phyloP scores from a whole-genome alignment of 2,113 vertebrate species.

The Helogale parvula region DNA sequence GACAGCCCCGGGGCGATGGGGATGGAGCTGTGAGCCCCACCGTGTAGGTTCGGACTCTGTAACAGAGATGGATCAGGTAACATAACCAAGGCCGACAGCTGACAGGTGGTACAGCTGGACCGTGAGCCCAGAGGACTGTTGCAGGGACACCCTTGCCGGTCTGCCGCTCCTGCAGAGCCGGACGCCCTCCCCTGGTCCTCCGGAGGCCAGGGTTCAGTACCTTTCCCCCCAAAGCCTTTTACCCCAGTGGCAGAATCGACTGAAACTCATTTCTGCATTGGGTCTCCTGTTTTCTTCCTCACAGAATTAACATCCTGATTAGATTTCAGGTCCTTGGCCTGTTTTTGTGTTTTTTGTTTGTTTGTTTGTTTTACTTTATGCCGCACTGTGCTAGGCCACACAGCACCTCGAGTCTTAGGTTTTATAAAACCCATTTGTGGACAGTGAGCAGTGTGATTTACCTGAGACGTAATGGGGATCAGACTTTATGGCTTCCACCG shows the following conservation, averaged over 20 bases:
- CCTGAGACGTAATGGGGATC: not conserved
- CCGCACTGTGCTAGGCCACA: not conserved
- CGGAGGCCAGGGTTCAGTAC: accelerated
- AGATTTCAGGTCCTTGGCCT: not conserved
- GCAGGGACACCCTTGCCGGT: not conserved
- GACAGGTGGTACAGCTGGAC: accelerated
- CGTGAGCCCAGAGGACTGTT: not conserved
- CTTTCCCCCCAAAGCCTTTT: not conserved
- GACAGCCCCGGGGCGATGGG: accelerated
- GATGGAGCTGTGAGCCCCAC: no score
- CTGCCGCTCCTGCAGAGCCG: accelerated
- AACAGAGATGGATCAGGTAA: not conserved
- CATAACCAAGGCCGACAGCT: accelerated
- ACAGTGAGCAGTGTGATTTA: no score
- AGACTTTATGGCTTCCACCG: not conserved
- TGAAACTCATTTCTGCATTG: not conserved
- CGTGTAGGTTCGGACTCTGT: accelerated
- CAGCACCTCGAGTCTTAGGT: not conserved
- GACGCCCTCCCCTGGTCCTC: not conserved
- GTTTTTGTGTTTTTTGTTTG: no score
- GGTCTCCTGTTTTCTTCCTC: not conserved
- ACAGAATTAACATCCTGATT: not conserved
- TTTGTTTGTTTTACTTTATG: not conserved
- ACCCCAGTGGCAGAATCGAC: no score
- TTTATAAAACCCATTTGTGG: not conserved